A percentile compares a stretch with the other conserved stretches of the same genome.
Conservation (phyloP, 2,888 invertebrate species). For the Eumacrocentrus americanus region DNA sequence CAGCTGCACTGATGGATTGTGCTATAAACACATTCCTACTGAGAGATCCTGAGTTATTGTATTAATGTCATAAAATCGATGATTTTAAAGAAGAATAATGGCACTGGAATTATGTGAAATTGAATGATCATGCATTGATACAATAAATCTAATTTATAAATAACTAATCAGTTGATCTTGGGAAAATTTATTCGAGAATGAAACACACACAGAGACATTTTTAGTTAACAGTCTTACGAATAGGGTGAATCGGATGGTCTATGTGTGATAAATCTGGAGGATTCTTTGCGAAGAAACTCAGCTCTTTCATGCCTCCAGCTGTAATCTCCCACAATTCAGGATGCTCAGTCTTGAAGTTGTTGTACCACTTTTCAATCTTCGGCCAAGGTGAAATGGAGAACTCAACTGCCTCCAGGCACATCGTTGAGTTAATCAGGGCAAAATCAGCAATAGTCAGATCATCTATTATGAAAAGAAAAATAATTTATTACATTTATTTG, state of each 20-base stretch:
- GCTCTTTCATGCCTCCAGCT: constrained; percentile 72
- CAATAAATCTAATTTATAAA: too few species aligned
- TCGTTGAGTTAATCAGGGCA: constrained; percentile 72
- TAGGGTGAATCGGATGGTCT: constrained; percentile 77
- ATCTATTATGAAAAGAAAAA: constrained; percentile 57
- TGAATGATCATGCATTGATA: too few species aligned
- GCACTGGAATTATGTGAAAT: too few species aligned
- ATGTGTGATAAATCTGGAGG: constrained; percentile 75
- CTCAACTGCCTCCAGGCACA: constrained; percentile 75
- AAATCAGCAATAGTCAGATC: constrained; percentile 79
- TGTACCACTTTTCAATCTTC: constrained; percentile 71
- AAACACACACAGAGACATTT: not conserved
- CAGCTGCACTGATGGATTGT: constrained; percentile 43
- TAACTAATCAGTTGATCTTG: too few species aligned
- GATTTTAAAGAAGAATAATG: too few species aligned
- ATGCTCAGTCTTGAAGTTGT: constrained; percentile 71
- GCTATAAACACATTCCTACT: constrained; percentile 40
- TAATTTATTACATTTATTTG: too few species aligned
- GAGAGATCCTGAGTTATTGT: too few species aligned
- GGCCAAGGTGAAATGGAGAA: constrained; percentile 71
- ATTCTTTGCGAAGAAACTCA: constrained; percentile 72
- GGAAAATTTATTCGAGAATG: too few species aligned
- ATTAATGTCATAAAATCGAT: not conserved
- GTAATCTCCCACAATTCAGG: constrained; percentile 76
- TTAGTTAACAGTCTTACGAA: constrained; percentile 61